Percentiles rank a stretch among this genome's conserved stretches.
These are phyloP conservation scores for Clarias fuscus DNA, from an alignment of 2,797 vertebrate species.

Conservation along the genomic window DNA sequence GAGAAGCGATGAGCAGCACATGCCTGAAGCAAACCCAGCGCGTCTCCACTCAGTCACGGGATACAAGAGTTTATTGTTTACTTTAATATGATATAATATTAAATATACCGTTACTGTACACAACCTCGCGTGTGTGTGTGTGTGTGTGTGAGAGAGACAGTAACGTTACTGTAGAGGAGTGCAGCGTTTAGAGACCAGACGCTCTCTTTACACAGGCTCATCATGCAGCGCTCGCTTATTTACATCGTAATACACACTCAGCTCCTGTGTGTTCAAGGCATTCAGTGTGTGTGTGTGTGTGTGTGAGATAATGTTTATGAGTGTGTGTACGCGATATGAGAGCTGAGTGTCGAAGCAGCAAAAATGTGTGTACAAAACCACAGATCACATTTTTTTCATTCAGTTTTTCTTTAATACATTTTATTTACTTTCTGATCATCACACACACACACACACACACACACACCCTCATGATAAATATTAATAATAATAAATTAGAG, in stretches of 20 bases:
- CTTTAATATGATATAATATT: neutral
- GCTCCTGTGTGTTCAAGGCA: conserved; percentile 46
- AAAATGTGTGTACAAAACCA: neutral
- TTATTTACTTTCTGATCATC: neutral
- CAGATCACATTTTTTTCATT: neutral
- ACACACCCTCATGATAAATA: neutral
- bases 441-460: neutral
- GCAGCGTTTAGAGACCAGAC: neutral
- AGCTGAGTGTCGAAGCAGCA: neutral
- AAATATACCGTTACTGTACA: too few species aligned
- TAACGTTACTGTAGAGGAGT: neutral
- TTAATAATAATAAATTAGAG: neutral
- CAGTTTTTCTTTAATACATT: neutral
- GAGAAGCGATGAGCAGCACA: conserved; percentile 9
- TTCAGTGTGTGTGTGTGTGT: neutral
- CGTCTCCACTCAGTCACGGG: neutral
- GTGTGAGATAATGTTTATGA: neutral
- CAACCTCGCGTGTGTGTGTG: too few species aligned
- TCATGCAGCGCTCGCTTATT: conserved; percentile 6
- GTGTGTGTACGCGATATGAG: neutral
- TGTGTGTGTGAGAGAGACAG: too few species aligned
- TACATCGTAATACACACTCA: conserved; percentile 28
- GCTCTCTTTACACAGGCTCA: neutral
- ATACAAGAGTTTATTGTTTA: too few species aligned
- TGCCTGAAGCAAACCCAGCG: neutral